phyloP scores from a whole-genome alignment of 2,888 invertebrate species.

The Eurois occulta region DNA sequence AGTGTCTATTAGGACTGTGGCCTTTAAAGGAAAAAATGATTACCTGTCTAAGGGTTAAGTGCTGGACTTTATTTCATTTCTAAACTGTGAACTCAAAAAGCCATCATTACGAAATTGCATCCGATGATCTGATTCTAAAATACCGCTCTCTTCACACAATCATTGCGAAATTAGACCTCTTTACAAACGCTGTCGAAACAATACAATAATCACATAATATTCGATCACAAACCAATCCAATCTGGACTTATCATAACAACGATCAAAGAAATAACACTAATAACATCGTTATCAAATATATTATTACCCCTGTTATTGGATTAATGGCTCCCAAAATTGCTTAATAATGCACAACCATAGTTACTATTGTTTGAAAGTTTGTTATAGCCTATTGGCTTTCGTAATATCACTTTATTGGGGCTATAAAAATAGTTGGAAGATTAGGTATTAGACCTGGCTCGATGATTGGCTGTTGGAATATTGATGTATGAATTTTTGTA shows the following conservation, averaged over 20 bases:
- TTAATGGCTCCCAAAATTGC: conserved; percentile 84
- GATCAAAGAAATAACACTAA: conserved; percentile 61
- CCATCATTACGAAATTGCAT: conserved; percentile 32
- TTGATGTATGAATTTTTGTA: conserved; percentile 46
- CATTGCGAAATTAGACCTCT: conserved; percentile 62
- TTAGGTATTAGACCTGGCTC: conserved; percentile 38
- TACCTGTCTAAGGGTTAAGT: neutral
- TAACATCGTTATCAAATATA: conserved; percentile 64
- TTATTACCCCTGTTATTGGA: conserved; percentile 77
- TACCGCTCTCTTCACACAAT: conserved; percentile 44
- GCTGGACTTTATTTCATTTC: conserved; percentile 1
- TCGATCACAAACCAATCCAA: conserved; percentile 69
- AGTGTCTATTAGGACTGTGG: neutral
- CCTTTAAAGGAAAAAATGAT: conserved; percentile 13
- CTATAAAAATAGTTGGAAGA: conserved; percentile 65
- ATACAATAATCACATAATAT: conserved; percentile 64
- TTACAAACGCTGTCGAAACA: conserved; percentile 54
- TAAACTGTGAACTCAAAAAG: conserved; percentile 27
- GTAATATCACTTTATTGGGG: conserved; percentile 72
- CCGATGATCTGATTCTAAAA: conserved; percentile 31
- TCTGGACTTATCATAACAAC: conserved; percentile 61
- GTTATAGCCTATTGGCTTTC: conserved; percentile 72
- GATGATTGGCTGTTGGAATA: conserved; percentile 48
- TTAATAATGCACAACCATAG: conserved; percentile 77
- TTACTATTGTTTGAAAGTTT: conserved; percentile 76